A percentile compares a stretch with the other conserved stretches of the same genome.
Conservation (phyloP, 2,797 vertebrate species). For the Diplodus sargus region DNA sequence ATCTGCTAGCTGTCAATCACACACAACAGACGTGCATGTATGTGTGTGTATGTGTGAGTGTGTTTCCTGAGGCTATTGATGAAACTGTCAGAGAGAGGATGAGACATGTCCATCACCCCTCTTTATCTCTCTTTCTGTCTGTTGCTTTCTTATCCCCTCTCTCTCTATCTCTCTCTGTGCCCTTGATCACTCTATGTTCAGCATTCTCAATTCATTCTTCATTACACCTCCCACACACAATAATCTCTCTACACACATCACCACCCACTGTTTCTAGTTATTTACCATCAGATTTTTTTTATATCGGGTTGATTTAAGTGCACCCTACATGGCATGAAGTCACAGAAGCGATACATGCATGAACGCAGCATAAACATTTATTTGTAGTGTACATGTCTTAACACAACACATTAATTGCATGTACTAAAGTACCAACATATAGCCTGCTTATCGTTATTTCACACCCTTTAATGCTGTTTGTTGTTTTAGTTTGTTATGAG, state of each 20-base stretch:
- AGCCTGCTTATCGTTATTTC: too few species aligned
- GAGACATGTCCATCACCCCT: conserved; percentile 85
- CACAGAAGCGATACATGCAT: not conserved
- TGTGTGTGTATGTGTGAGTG: conserved; percentile 31
- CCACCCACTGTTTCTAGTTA: conserved; percentile 33
- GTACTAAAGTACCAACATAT: too few species aligned
- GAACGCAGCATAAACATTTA: too few species aligned
- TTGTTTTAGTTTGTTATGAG: too few species aligned
- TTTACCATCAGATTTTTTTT: conserved; percentile 20
- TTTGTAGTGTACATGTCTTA: too few species aligned
- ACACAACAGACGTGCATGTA: conserved; percentile 50
- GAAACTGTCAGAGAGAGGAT: conserved; percentile 85
- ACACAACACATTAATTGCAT: too few species aligned
- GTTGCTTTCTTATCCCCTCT: conserved; percentile 55
- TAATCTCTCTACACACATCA: conserved; percentile 43
- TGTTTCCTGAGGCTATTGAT: conserved; percentile 84
- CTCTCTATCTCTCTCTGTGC: conserved; percentile 22
- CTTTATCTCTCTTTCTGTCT: conserved; percentile 69
- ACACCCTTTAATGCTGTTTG: too few species aligned
- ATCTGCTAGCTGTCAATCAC: conserved; percentile 90
- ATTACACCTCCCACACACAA: conserved; percentile 51
- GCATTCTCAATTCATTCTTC: conserved; percentile 55
- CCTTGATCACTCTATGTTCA: conserved; percentile 69
- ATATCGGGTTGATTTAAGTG: conserved; percentile 9
- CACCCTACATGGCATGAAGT: not conserved